Base-by-base conservation (phyloP, 1,140 invertebrate genomes). In the Ooceraea biroi region DNA sequence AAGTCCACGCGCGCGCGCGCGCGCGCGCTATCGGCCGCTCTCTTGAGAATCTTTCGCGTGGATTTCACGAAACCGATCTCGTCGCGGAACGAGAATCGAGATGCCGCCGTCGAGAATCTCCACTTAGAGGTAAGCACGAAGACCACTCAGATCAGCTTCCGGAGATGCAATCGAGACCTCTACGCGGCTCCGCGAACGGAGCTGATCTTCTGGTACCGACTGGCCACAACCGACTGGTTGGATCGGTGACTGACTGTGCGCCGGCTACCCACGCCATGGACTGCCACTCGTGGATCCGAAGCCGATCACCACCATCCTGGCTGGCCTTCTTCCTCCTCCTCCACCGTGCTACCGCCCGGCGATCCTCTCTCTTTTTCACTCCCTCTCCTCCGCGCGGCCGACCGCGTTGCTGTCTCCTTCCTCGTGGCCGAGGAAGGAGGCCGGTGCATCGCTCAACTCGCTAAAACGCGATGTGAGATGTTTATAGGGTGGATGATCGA, bases 281-380 rank as follows among this genome's bases (percentile, higher is more conserved):
- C 87, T 89, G 88, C 78, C 76, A 82, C 83, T 86, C 82, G 66
- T 61, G 73, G 85, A 83, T 87, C 83, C 88, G 52, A 73, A 86
- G 69, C 65, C 85, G 88, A 89, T 89, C 85, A 82, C 85, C 83
- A 85, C 78, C 88, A 82, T 85, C 88, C 88, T 83, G 71, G 58
- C 72, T 82, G 82, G 85, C 71, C 78, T 89, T 89, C 85, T 85
- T 89, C 27, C 88, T 89, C 85, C 82, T 87, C 87, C 83, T 85
- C 57, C 72, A 60, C 60, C 46, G 63, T 61, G 30, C 52, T 74
- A 77, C 85, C 73, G 58, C 65, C 36, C 78, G 66, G 25, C 63
- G 68, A 30, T 65, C 77, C 85, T 82, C 88, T 80, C 84, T 86
- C 87, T 86, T 77, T 87, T 73, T 50, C 69, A 27, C 74, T 69